Evolutionary conservation across 2,113 vertebrate species (phyloP).

Genomic region (Atherinomorus stipes): DNA sequence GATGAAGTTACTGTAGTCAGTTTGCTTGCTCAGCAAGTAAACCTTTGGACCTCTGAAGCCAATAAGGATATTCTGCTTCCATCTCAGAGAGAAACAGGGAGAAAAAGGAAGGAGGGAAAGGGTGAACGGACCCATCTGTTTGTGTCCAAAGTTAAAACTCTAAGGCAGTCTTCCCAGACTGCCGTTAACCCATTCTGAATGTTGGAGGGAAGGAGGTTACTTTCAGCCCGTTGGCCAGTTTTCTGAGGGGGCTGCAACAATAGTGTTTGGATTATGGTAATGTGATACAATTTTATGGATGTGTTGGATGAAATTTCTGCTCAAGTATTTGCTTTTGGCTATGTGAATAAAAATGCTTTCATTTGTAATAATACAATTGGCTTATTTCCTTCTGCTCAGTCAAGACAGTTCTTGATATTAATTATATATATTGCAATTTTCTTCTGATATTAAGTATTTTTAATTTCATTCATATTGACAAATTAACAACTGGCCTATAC

Average conservation of each 20-base stretch:
- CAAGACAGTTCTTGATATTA: too few relatives aligned
- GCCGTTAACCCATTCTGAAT: constrained; percentile 51
- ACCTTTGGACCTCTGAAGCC: constrained; percentile 44
- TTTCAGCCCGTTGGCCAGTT: constrained; percentile 29
- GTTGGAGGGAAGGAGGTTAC: background rate
- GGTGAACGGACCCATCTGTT: constrained; percentile 59
- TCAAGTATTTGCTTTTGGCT: background rate
- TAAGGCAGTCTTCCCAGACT: constrained; percentile 40
- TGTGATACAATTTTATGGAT: constrained; percentile 17
- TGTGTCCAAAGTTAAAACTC: constrained; percentile 57
- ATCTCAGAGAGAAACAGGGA: constrained; percentile 16
- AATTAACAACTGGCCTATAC: too few relatives aligned
- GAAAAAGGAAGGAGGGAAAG: constrained; percentile 23
- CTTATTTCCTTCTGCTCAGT: too few relatives aligned
- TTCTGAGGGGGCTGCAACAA: constrained; percentile 5
- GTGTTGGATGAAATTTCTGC: constrained; percentile 7
- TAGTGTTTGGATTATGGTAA: constrained; percentile 25
- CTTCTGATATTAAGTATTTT: too few relatives aligned
- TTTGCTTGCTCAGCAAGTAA: constrained; percentile 53
- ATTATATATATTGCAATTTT: too few relatives aligned
- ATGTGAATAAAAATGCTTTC: background rate
- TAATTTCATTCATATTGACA: too few relatives aligned
- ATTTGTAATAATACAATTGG: too few relatives aligned
- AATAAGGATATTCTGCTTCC: constrained; percentile 48
- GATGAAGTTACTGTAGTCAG: constrained; percentile 34